These are phyloP conservation scores for Crenuchus spilurus DNA, from an alignment of 2,797 vertebrate genomes.

Conservation along the genomic window DNA sequence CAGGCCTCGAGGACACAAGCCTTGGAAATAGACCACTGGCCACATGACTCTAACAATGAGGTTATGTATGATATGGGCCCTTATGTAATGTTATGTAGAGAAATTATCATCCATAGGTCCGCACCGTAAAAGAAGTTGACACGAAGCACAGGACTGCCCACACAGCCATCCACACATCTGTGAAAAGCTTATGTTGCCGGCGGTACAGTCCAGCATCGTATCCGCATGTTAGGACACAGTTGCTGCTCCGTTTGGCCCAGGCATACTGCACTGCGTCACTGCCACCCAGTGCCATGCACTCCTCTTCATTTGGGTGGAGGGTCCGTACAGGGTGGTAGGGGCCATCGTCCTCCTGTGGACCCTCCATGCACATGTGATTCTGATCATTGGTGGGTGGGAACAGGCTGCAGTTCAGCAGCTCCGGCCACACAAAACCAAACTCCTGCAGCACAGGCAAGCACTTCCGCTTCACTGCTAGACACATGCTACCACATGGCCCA, in stretches of 20 bases:
- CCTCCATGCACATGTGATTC: slow-evolving; percentile 99
- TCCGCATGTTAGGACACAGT: slow-evolving; percentile 92
- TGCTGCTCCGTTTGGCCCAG: slow-evolving; percentile 92
- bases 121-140: slow-evolving; percentile 94
- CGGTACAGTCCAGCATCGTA: slow-evolving; percentile 93
- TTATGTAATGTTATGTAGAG: too few species aligned
- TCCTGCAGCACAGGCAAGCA: slow-evolving; percentile 95
- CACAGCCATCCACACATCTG: slow-evolving; percentile 96
- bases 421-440: slow-evolving; percentile 96
- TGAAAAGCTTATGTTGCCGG: slow-evolving; percentile 92
- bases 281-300: slow-evolving; percentile 86
- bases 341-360: slow-evolving; percentile 91
- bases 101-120: too few species aligned
- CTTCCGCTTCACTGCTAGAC: slow-evolving; percentile 92
- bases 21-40: too few species aligned
- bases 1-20: too few species aligned
- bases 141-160: slow-evolving; percentile 97
- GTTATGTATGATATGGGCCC: too few species aligned
- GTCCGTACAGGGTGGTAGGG: slow-evolving; percentile 83
- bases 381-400: slow-evolving; percentile 98
- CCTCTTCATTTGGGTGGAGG: slow-evolving; percentile 88
- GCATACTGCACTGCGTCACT: slow-evolving; percentile 87
- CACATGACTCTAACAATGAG: too few species aligned
- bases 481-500: slow-evolving; percentile 97
- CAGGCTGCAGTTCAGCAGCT: slow-evolving; percentile 94